Evolutionary conservation across 2,113 vertebrate genomes (phyloP), one percentile per base, ranked within the genome.

Genomic region (Caracal caracal): DNA sequence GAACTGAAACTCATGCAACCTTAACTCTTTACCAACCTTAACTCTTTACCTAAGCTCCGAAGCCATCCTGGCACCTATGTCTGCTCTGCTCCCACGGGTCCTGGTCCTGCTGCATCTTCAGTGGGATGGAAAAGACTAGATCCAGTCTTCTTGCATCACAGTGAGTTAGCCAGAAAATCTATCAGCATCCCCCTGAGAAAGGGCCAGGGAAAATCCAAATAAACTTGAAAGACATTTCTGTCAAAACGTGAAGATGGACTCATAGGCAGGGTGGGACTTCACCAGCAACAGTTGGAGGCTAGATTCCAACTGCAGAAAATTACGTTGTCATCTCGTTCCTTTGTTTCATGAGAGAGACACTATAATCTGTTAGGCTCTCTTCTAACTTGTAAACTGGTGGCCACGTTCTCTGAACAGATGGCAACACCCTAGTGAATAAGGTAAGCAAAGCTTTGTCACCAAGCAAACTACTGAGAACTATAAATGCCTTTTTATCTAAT

Each of bases 341-440:
- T 66, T 35, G 10, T 81, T 93, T 94, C 71, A 81, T 59, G 15
- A 53, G 37, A 78, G 43, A 35, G 56, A 28, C 35, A 35, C 84
- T 84, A 83, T 63, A 65, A 51, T 59, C 28, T 81, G 22, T 35
- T 37, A n/a, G 8, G 71, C 26, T 93, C 37, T 84, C 87, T 51
- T 81, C 86, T 79, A 81, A 43, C 61, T 86, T 86, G 30, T 93
- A 81, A 95, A 51, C 22, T 51, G 16, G 43, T 84, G 75, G 13
- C 30, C 89, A 73, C 51, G 51, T 68, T 68, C 59, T 71, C 89
- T 26, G 20, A 40, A 56, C 65, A 90, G 8, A 59, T 66, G 68
- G 61, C 63, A 93, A 85, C 43, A 90, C 49, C 63, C 81, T 71
- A 40, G 56, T 56, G 20, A 96, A 40, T 87, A 87, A 96, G 40